Evolutionary conservation across 2,797 vertebrate species (phyloP), one percentile per base, ranked within the genome.

Genomic region (Phalanger gymnotis): DNA sequence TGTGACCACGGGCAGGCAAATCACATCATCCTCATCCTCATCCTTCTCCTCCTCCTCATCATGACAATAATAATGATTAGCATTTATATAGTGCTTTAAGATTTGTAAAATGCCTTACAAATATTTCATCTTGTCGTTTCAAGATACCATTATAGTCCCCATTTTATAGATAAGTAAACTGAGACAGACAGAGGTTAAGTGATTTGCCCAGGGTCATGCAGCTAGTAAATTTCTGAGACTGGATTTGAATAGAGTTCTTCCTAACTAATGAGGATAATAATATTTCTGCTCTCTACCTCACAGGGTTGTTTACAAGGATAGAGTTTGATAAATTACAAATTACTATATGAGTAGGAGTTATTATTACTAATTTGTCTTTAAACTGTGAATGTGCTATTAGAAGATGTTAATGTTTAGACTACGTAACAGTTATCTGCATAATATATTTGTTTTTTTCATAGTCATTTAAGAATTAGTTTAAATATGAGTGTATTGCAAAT

Each of bases 401-500:
- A 93, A 25, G 27, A 56, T 91, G 40, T 51, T 87, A 47, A 47
- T 81, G 6, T 81, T 81, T 22, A 25, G 73, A 47, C 22, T 81
- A 52, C 34, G 54, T 28, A 11, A 7, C 34, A 47, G 9, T 12
- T 87, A 13, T 40, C 40, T 13, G 2, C 89, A 22, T 54, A 40
- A 4, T 47, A 6, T 9, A 94, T 30, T 14, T 51, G 89, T 51
- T 92, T 94, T 28, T 87, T 87, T 40, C 4, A 92, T 28, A 0
- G 3, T 81, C 25, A 93, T 95, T 92, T 90, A 54, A 90, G 73
- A 87, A 87, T 27, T 2, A 87, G 40, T 53, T 91, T 19, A 52
- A 94, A 92, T 91, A 30, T 31, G 91, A 96, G 40, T 56, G 0
- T 34, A n/a, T 51, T 93, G 16, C 91, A 96, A 54, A 93, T 57